A percentile compares a stretch with the other conserved stretches of the same genome.
Conservation (phyloP, 1,140 invertebrate species). For the Drosophila truncata region DNA sequence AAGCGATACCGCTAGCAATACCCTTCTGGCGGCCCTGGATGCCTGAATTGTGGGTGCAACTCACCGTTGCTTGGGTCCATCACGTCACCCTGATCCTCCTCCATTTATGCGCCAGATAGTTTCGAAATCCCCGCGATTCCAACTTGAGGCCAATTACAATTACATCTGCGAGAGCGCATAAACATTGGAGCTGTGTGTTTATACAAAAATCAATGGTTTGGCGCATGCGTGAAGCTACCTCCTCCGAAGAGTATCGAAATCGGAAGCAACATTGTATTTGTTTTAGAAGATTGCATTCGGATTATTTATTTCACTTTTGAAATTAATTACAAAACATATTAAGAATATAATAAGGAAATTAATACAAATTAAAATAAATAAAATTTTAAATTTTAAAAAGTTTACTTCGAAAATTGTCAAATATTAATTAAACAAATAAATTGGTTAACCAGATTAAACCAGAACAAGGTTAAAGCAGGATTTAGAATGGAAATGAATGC, state of each 20-base stretch:
- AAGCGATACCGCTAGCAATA: constrained; percentile 8
- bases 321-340: too few species aligned
- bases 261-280: not conserved
- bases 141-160: constrained; percentile 20
- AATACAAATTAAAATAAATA: too few species aligned
- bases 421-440: too few species aligned
- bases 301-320: too few species aligned
- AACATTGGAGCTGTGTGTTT: constrained; percentile 45
- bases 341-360: too few species aligned
- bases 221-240: constrained; percentile 23
- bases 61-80: constrained; percentile 26
- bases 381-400: too few species aligned
- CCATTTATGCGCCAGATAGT: constrained; percentile 35
- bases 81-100: constrained; percentile 32
- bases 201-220: constrained; percentile 44
- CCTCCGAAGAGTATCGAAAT: not conserved
- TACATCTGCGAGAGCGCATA: constrained; percentile 24
- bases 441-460: too few species aligned
- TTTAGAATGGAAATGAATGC: too few species aligned
- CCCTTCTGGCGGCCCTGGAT: not conserved
- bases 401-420: too few species aligned
- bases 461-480: too few species aligned
- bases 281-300: not conserved
- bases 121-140: constrained; percentile 11
- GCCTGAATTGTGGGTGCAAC: not conserved